phyloP scores from a whole-genome alignment of 2,888 invertebrate species.

The Leucophenga maculata region DNA sequence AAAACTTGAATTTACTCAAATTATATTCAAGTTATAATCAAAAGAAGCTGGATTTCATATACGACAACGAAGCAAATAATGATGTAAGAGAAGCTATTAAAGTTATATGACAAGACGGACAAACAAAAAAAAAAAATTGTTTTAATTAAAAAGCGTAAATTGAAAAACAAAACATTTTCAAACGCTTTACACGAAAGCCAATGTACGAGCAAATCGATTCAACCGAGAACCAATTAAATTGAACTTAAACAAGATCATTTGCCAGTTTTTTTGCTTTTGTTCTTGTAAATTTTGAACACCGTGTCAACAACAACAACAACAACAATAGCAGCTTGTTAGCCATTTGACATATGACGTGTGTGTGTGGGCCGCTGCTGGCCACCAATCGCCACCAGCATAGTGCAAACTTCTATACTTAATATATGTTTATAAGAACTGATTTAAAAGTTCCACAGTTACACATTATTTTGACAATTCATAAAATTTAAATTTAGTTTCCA shows the following conservation, averaged over 20 bases:
- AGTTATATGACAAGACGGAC: not conserved
- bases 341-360: conserved; percentile 41
- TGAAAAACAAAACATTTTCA: too few species aligned
- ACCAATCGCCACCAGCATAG: conserved; percentile 43
- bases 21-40: too few species aligned
- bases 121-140: not conserved
- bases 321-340: conserved; percentile 52
- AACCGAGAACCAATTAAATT: conserved; percentile 27
- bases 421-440: too few species aligned
- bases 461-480: too few species aligned
- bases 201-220: conserved; percentile 20
- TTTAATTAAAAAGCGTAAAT: not conserved
- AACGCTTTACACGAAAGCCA: too few species aligned
- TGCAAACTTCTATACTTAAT: too few species aligned
- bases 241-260: conserved; percentile 19
- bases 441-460: too few species aligned
- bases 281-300: conserved; percentile 49
- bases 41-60: too few species aligned
- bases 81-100: not conserved
- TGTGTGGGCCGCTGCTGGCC: conserved; percentile 47
- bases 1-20: too few species aligned
- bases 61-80: not conserved
- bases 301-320: conserved; percentile 55
- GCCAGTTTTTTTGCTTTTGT: not conserved
- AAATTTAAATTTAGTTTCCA: too few species aligned